A percentile compares a stretch with the other conserved stretches of the same genome.
These are phyloP conservation scores for Leptinotarsa undecemlineata DNA, from an alignment of 1,140 invertebrate genomes.

Conservation along the genomic window DNA sequence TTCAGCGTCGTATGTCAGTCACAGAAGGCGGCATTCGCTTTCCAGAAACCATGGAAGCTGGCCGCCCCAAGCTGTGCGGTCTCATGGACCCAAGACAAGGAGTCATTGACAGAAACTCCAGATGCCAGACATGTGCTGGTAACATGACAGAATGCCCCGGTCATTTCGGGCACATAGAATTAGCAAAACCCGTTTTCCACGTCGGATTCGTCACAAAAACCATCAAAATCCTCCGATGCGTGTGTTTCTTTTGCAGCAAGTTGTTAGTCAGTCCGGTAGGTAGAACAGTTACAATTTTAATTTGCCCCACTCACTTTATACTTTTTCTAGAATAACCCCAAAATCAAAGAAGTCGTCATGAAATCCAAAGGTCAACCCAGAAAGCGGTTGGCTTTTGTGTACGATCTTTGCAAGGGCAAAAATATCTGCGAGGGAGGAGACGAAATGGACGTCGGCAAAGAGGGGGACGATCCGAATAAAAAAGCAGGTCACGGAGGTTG, in stretches of 20 bases:
- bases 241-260: conserved; percentile 98
- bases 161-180: conserved; percentile 99
- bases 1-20: conserved; percentile 94
- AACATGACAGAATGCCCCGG: conserved; percentile 99
- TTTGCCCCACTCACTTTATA: conserved; percentile 37
- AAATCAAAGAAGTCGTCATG: conserved; percentile 95
- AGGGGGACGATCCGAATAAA: conserved; percentile 63
- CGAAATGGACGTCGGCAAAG: conserved; percentile 90
- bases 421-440: conserved; percentile 98
- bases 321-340: conserved; percentile 77
- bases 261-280: conserved; percentile 90
- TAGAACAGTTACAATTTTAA: conserved; percentile 34
- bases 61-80: conserved; percentile 94
- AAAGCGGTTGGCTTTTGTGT: conserved; percentile 92
- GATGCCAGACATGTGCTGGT: conserved; percentile 97
- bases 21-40: conserved; percentile 96
- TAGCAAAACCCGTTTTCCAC: conserved; percentile 98
- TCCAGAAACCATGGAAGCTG: conserved; percentile 97
- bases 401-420: conserved; percentile 98
- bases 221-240: conserved; percentile 94
- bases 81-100: conserved; percentile 99
- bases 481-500: conserved; percentile 92
- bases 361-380: conserved; percentile 97
- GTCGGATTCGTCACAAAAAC: conserved; percentile 97
- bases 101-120: conserved; percentile 89